Evolutionary conservation across 1,140 invertebrate genomes (phyloP).

Genomic region (Mactra quadrangularis): DNA sequence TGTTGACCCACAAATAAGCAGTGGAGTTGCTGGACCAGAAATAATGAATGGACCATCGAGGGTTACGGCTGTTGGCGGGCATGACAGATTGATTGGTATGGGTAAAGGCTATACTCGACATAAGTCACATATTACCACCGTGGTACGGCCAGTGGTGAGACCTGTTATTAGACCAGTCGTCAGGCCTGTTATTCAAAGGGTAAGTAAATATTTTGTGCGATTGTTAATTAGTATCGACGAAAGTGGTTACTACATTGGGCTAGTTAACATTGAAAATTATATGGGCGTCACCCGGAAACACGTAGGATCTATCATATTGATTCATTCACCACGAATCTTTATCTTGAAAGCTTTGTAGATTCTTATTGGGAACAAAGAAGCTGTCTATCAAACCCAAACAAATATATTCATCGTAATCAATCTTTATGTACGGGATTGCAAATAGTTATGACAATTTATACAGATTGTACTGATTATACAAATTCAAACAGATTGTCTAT

Average conservation of each 20-base stretch:
- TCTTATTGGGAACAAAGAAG: no score
- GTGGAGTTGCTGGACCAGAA: constrained; percentile 6
- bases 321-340: not conserved
- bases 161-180: constrained; percentile 40
- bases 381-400: no score
- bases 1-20: not conserved
- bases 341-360: not conserved
- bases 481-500: no score
- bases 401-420: no score
- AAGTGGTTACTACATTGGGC: not conserved
- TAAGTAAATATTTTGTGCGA: not conserved
- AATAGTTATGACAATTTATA: no score
- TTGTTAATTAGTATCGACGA: not conserved
- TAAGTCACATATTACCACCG: constrained; percentile 22
- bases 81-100: not conserved
- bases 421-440: no score
- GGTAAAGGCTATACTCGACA: constrained; percentile 32
- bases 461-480: no score
- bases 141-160: constrained; percentile 33
- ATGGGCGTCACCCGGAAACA: not conserved
- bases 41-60: not conserved
- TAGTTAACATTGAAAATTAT: not conserved
- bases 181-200: constrained; percentile 36
- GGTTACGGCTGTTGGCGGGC: not conserved
- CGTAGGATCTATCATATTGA: not conserved